Base-by-base conservation (phyloP, 2,888 invertebrate species). In the Hirtodrosophila alboralis region DNA sequence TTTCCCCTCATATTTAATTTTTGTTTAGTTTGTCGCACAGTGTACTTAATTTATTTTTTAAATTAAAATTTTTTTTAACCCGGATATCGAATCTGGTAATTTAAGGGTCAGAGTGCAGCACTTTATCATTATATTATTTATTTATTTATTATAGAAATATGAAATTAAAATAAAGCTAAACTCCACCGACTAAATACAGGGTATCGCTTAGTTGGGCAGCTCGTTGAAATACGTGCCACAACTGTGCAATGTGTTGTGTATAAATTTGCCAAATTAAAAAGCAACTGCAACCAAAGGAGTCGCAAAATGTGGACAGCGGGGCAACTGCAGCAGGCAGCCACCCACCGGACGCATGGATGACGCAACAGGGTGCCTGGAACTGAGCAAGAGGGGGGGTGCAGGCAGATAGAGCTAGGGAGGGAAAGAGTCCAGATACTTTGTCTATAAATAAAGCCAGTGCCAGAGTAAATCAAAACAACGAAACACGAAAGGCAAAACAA, bases 231-330 rank as follows among this genome's bases (percentile, higher is more conserved):
- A 54, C 36, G 30, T 38, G 59, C 67, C 68, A 59, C 64, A 53
- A 68, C 61, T 76, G 80, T 77, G 66, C 66, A 70, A 53, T 63
- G 61, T 65, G 62, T 64, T 72, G 75, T 77, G 77, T 86, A 87
- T 87, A 87, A 87, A 88, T 87, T 85, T 76, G 79, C 71, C 81
- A 85, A 83, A 88, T 88, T 88, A 86, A 87, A 87, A 84, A 76
- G 75, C 78, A 69, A 75, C 70, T 68, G 80, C 57, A 41, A 47
- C 51, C 28, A 47, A n/a, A 54, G 57, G 52, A 66, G 53, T 14
- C 37, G 49, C 47, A 31, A 37, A 40, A n/a, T 18, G 27, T 47
- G 37, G 56, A 58, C 33, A 28, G 63, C 70, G 62, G 58, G 33
- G 30, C 48, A 59, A 56, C 44, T 47, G 59, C 44, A 30, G n/a